A percentile compares a stretch with the other conserved stretches of the same genome.
phyloP scores from a whole-genome alignment of 37 sponge, comb jelly and placozoan species.

The Cliona cf. orientalis region DNA sequence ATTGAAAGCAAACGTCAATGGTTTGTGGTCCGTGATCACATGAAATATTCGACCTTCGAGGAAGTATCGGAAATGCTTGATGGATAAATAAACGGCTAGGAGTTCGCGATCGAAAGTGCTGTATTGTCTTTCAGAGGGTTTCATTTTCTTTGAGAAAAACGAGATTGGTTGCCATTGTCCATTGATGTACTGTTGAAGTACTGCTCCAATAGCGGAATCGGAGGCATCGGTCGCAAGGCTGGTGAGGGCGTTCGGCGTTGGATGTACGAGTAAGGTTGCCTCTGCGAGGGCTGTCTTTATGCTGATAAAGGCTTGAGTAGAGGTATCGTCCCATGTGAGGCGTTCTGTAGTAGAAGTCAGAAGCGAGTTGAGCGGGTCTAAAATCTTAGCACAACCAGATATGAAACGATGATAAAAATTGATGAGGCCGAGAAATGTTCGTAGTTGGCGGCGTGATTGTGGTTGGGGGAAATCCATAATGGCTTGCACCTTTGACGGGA shows the following conservation, averaged over 20 bases:
- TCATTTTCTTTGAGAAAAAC: constrained; percentile 35
- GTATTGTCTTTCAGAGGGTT: constrained; percentile 61
- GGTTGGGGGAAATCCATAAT: constrained; percentile 16
- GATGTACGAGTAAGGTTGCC: constrained; percentile 20
- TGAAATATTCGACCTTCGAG: constrained; percentile 60
- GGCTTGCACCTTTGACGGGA: constrained; percentile 22
- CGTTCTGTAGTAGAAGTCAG: constrained; percentile 13
- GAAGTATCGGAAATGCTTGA: constrained; percentile 68
- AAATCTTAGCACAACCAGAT: constrained; percentile 12
- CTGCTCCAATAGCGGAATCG: constrained; percentile 1
- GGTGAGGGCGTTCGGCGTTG: not conserved
- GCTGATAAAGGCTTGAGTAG: not conserved
- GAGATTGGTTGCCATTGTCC: constrained; percentile 8
- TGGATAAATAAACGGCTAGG: constrained; percentile 54
- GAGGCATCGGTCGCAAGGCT: constrained; percentile 7
- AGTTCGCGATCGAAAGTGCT: constrained; percentile 77
- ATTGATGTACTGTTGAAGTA: constrained; percentile 4
- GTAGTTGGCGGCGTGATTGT: constrained; percentile 5
- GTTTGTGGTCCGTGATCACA: constrained; percentile 70
- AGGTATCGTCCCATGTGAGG: constrained; percentile 7
- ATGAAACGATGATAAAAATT: constrained; percentile 45
- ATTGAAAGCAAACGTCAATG: constrained; percentile 51
- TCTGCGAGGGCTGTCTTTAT: constrained; percentile 21
- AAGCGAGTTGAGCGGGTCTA: constrained; percentile 26
- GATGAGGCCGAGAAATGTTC: constrained; percentile 35